phyloP scores from a whole-genome alignment of 1,140 invertebrate genomes.

The Campoletis sonorensis region DNA sequence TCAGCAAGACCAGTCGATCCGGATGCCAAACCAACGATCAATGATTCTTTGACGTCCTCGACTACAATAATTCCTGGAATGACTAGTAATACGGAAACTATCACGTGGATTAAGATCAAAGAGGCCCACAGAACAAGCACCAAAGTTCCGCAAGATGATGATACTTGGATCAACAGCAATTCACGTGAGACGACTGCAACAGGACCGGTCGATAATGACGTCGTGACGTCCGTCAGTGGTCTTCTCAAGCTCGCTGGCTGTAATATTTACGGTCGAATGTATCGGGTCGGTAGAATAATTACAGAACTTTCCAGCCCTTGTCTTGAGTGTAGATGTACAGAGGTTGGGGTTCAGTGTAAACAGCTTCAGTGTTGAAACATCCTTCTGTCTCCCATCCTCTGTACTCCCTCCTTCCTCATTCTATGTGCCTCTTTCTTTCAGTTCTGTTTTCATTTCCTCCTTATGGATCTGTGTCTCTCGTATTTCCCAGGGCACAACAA shows the following conservation, averaged over 20 bases:
- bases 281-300: conserved; percentile 89
- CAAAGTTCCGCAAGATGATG: conserved; percentile 48
- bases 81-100: conserved; percentile 32
- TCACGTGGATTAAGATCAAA: background rate
- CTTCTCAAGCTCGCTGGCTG: conserved; percentile 90
- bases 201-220: conserved; percentile 58
- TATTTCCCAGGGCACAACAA: no score
- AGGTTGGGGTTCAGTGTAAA: conserved; percentile 90
- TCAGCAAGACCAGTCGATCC: no score
- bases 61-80: conserved; percentile 30
- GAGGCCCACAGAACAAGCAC: conserved; percentile 20
- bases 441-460: background rate
- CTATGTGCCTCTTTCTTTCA: background rate
- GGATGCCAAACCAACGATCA: no score
- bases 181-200: conserved; percentile 50
- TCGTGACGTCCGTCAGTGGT: conserved; percentile 69
- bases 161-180: background rate
- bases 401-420: background rate
- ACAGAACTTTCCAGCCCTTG: conserved; percentile 89
- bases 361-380: conserved; percentile 80
- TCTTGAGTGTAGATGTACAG: conserved; percentile 90
- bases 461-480: no score
- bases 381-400: background rate
- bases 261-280: conserved; percentile 95
- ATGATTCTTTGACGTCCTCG: conserved; percentile 40